These are phyloP conservation scores for Pachyseris speciosa DNA, from an alignment of 64 coral and sea anemone genomes.

Conservation along the genomic window DNA sequence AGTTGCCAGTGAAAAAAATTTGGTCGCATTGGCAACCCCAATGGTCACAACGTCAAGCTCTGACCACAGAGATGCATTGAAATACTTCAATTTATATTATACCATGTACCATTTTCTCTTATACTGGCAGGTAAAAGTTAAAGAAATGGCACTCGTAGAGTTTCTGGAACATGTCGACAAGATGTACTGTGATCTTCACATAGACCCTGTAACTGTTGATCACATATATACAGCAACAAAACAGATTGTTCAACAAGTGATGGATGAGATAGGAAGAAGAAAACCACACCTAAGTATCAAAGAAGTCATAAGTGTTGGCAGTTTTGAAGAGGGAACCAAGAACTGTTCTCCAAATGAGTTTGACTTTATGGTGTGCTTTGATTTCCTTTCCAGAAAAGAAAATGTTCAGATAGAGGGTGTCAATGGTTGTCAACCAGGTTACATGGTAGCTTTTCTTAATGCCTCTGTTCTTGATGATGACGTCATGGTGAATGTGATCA, in stretches of 20 bases:
- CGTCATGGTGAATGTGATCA: neutral
- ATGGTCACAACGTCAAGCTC: too few species aligned
- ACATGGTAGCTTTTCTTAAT: slow-evolving; percentile 41
- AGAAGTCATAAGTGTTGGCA: slow-evolving; percentile 1
- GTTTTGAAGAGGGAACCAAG: slow-evolving; percentile 10
- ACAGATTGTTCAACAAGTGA: neutral
- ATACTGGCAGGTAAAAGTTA: neutral
- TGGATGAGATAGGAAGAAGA: neutral
- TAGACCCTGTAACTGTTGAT: neutral
- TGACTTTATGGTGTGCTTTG: slow-evolving; percentile 18
- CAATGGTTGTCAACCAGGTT: slow-evolving; percentile 23
- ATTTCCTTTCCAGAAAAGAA: slow-evolving; percentile 34
- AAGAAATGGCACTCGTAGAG: neutral
- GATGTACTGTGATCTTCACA: neutral
- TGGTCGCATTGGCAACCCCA: too few species aligned
- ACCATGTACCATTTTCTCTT: too few species aligned
- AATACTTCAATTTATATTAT: too few species aligned
- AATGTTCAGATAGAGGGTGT: slow-evolving; percentile 18
- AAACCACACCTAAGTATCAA: neutral
- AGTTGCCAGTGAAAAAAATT: too few species aligned
- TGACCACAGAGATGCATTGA: too few species aligned
- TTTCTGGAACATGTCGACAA: slow-evolving; percentile 18
- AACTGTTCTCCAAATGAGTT: slow-evolving; percentile 12
- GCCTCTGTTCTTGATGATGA: neutral
- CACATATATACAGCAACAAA: slow-evolving; percentile 11